Conservation (phyloP, 2,113 vertebrate genomes). For the Orthochromis indermauri region DNA sequence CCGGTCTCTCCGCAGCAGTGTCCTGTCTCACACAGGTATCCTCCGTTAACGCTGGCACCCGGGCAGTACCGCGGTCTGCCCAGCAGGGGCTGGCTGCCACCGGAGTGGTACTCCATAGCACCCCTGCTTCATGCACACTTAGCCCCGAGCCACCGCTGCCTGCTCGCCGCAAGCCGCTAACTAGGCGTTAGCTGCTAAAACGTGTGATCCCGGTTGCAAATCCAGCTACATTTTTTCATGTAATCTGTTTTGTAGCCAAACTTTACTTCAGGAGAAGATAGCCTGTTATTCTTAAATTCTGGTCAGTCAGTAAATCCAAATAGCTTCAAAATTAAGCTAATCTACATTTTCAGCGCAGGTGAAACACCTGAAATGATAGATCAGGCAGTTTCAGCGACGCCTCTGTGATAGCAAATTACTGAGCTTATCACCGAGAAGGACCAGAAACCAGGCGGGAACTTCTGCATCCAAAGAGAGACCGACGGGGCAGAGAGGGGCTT, state of each 20-base stretch:
- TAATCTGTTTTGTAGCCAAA: not conserved
- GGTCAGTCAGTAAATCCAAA: not conserved
- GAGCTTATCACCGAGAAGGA: not conserved
- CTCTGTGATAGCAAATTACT: not conserved
- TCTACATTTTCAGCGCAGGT: slow-evolving; percentile 19
- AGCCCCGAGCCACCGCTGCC: slow-evolving; percentile 31
- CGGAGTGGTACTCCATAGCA: slow-evolving; percentile 74
- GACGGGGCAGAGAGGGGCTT: too few species aligned
- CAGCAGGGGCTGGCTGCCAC: slow-evolving; percentile 75
- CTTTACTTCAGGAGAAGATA: not conserved
- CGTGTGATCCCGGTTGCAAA: not conserved
- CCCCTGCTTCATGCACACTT: slow-evolving; percentile 44
- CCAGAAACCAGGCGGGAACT: not conserved
- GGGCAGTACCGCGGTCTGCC: slow-evolving; percentile 81
- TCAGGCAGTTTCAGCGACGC: not conserved
- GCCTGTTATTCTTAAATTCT: not conserved
- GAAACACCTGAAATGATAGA: not conserved
- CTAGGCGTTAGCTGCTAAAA: slow-evolving; percentile 7
- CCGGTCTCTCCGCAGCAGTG: slow-evolving; percentile 94
- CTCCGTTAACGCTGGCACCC: slow-evolving; percentile 78
- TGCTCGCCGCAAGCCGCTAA: slow-evolving; percentile 2
- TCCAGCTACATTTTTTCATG: slow-evolving; percentile 14
- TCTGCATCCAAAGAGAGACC: not conserved
- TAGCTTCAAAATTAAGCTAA: not conserved
- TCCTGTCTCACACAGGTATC: slow-evolving; percentile 90